Base-by-base conservation (phyloP, 2,888 invertebrate species). In the Kryphioiulus occultus region DNA sequence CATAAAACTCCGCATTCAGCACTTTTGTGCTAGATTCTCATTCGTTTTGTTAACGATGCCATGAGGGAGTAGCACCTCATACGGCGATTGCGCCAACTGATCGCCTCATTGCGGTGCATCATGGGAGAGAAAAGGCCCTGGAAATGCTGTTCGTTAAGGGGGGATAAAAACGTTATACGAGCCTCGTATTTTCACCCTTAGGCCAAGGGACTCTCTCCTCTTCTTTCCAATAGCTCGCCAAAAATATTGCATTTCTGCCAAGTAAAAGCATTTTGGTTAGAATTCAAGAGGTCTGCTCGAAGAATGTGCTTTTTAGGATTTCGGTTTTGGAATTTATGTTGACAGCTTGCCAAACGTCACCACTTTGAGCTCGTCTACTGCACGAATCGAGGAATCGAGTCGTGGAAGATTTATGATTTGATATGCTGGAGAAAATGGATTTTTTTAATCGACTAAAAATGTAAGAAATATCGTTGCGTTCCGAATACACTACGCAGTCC, bases 181-280 rank as follows among this genome's bases (percentile, higher is more conserved):
- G 68, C 19, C 1, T 68, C 68, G 68, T 9, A 10, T 26, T 68
- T 44, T 44, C 15, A 4, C 35, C 35, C 35, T 44, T 12, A 44
- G 44, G 12, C 44, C 9, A 44, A 44, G 15, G 44, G 12, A 44
- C 44, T 1, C 44, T 68, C 19, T 68, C 19, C 68, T 68, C 26
- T 68, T 68, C 68, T 26, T 68, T 26, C 68, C 68, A 26, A 26
- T 0, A 68, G 22, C 26, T 68, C 17, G 26, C 22, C n/a, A 47
- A 68, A 68, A 68, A 68, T 68, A 68, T 68, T 68, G 68, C 26
- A 68, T 68, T 68, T 68, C 68, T 68, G 68, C 68, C 68, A 68
- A 68, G 68, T 68, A 68, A 68, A 4, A 68, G 68, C 12, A 44
- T 68, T 68, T 26, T 26, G 26, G 22, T 68, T 68, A 68, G 26